phyloP scores from a whole-genome alignment of 2,888 invertebrate species.

The Trichopoda pennipes region DNA sequence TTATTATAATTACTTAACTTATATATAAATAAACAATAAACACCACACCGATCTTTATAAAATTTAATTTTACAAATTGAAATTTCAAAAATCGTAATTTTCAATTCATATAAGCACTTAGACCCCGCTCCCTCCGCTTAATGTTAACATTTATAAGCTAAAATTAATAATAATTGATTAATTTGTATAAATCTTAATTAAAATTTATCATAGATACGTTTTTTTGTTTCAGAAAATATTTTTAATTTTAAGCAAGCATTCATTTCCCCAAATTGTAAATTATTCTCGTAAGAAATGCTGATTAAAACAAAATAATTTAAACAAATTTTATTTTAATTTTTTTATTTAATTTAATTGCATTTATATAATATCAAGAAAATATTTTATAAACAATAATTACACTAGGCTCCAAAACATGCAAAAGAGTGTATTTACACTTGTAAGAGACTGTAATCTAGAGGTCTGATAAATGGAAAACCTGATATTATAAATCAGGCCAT shows the following conservation, averaged over 20 bases:
- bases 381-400: too few relatives aligned
- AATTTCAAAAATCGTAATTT: slow-evolving; percentile 15
- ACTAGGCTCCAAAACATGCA: too few relatives aligned
- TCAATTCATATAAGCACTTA: slow-evolving; percentile 1
- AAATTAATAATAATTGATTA: slow-evolving; percentile 26
- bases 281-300: slow-evolving; percentile 15
- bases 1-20: too few relatives aligned
- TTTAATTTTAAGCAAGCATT: slow-evolving; percentile 10
- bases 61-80: slow-evolving; percentile 34
- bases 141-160: slow-evolving; percentile 6
- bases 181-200: slow-evolving; percentile 8
- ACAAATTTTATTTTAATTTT: slow-evolving; percentile 6
- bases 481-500: too few relatives aligned
- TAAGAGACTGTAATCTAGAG: too few relatives aligned
- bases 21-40: neutral
- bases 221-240: slow-evolving; percentile 18
- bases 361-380: slow-evolving; percentile 1
- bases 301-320: slow-evolving; percentile 12
- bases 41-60: slow-evolving; percentile 3
- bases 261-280: slow-evolving; percentile 25
- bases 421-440: too few relatives aligned
- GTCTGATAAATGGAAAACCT: too few relatives aligned
- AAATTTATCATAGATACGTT: slow-evolving; percentile 1
- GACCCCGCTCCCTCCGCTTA: slow-evolving; percentile 16
- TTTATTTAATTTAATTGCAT: slow-evolving; percentile 26